Percentiles rank a stretch among this genome's conserved stretches.
Evolutionary conservation across 2,888 invertebrate genomes (phyloP).

Genomic region (Tethea ocularis): DNA sequence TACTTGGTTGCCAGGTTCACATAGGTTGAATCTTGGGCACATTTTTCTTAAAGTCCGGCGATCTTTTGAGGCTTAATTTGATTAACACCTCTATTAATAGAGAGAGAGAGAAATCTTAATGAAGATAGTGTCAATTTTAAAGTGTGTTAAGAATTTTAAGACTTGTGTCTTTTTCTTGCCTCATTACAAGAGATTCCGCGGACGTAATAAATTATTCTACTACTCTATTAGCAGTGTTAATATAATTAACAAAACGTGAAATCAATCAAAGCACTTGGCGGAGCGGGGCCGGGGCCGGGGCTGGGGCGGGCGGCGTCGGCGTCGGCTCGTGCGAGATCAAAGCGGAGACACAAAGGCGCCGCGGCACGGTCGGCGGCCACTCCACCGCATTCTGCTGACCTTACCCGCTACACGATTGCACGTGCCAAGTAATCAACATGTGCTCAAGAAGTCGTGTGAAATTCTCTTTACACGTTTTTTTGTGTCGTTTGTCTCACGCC

Average conservation of each 20-base stretch:
- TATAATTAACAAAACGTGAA: conserved; percentile 63
- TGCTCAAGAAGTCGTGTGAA: conserved; percentile 35
- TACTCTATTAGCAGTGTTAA: conserved; percentile 31
- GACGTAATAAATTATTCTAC: conserved; percentile 15
- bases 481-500: conserved; percentile 26
- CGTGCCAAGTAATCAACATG: conserved; percentile 45
- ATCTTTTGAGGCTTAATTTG: no score
- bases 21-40: no score
- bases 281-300: conserved; percentile 26
- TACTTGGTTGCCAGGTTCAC: no score
- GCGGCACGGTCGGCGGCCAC: conserved; percentile 24
- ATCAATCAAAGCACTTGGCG: conserved; percentile 58
- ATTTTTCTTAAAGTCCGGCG: no score
- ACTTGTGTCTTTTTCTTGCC: no score
- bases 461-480: conserved; percentile 27
- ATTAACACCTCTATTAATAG: no score
- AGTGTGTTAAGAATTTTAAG: not conserved
- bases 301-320: conserved; percentile 40
- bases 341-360: conserved; percentile 57
- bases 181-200: not conserved
- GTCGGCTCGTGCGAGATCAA: conserved; percentile 46
- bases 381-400: conserved; percentile 36
- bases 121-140: no score
- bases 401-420: conserved; percentile 39
- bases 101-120: no score